Percentiles rank a stretch among this genome's conserved stretches.
phyloP scores from a whole-genome alignment of 2,888 invertebrate genomes.

The Monochamus alternatus region DNA sequence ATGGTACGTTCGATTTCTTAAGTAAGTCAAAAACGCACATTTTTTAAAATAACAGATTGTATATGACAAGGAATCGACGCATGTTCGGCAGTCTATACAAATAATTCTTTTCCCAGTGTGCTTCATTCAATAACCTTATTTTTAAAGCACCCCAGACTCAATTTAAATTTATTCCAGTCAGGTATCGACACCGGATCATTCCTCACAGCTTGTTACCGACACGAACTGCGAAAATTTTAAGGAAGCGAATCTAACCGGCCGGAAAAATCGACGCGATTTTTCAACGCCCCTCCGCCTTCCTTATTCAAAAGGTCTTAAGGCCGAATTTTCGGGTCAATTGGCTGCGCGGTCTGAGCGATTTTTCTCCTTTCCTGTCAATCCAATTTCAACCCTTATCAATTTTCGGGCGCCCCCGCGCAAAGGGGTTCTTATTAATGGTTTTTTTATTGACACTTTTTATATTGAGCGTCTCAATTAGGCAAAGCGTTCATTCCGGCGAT shows the following conservation, averaged over 20 bases:
- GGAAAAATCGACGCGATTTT: slow-evolving; percentile 51
- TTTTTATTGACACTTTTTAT: slow-evolving; percentile 25
- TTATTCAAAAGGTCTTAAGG: slow-evolving; percentile 43
- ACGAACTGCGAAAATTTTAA: slow-evolving; percentile 50
- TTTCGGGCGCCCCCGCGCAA: slow-evolving; percentile 8
- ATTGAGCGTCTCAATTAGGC: slow-evolving; percentile 29
- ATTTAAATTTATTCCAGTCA: slow-evolving; percentile 35
- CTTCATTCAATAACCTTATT: neutral
- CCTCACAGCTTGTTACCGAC: slow-evolving; percentile 52
- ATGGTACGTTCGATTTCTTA: too few relatives aligned
- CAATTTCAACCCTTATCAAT: slow-evolving; percentile 46
- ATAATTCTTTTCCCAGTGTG: neutral
- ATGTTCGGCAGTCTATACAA: too few relatives aligned
- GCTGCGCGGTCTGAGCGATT: slow-evolving; percentile 46
- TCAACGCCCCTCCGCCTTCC: slow-evolving; percentile 46
- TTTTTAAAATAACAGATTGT: too few relatives aligned
- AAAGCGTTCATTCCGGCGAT: slow-evolving; percentile 9
- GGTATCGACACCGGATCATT: slow-evolving; percentile 48
- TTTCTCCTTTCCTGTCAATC: slow-evolving; percentile 48
- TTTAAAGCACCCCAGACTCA: slow-evolving; percentile 14
- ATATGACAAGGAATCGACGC: too few relatives aligned
- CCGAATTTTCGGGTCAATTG: slow-evolving; percentile 51
- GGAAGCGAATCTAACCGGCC: slow-evolving; percentile 41
- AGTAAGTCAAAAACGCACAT: too few relatives aligned
- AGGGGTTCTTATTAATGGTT: slow-evolving; percentile 23